Evolutionary conservation across 2,888 invertebrate genomes (phyloP), one percentile per base, ranked within the genome.

Genomic region (Sphaerolaimus hirsutus): DNA sequence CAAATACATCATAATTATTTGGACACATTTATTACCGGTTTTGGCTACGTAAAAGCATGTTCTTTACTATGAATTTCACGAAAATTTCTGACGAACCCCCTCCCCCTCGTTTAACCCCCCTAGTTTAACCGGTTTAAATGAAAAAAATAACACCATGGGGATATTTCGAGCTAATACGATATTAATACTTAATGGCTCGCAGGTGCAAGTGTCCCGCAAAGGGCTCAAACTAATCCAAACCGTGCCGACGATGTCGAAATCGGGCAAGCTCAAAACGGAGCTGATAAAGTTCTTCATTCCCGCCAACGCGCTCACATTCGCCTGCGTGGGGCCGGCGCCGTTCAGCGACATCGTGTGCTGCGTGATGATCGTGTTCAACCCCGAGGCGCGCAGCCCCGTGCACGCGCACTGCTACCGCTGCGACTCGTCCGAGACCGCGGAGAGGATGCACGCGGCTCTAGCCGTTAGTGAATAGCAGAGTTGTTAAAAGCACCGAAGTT

Each of bases 161-260:
- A n/a, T n/a, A n/a, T n/a, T n/a, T n/a, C n/a, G n/a, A n/a, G n/a
- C n/a, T n/a, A n/a, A n/a, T n/a, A n/a, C n/a, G n/a, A n/a, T n/a
- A n/a, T n/a, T n/a, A n/a, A n/a, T n/a, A n/a, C n/a, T n/a, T n/a
- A n/a, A n/a, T n/a, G n/a, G n/a, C n/a, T n/a, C n/a, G n/a, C n/a
- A n/a, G n/a, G n/a, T 56, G 23, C 51, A 68, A 57, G 59, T 66
- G 10, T 64, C 81, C 55, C 79, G 79, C 66, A 86, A 87, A 67
- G 89, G 89, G 35, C 69, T 91, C 61, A 87, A 87, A 71, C 84
- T 91, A 55, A 76, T 86, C 53, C 89, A 89, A 69, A 83, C 74
- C 38, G 70, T 74, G 14, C 70, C 67, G 32, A 55, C 54, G 37
- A 52, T 55, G 54, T 55, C 54, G 24, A 54, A 65, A 46, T 63